Evolutionary conservation across 2,113 vertebrate species (phyloP).

Genomic region (Sceloporus undulatus): DNA sequence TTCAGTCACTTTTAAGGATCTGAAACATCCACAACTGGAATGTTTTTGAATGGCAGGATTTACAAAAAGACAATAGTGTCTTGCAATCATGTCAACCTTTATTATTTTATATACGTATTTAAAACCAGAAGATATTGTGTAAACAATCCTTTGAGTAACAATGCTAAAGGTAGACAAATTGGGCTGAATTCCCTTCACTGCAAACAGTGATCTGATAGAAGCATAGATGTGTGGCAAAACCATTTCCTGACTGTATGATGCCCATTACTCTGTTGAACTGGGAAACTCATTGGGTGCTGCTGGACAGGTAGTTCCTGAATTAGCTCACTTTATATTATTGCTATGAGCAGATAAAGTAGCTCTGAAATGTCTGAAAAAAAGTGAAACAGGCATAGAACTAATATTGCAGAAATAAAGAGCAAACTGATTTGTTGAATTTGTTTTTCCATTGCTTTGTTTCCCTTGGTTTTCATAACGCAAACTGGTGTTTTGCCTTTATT

Average conservation of each 20-base stretch:
- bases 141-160: too few species aligned
- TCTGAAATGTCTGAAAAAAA: not conserved
- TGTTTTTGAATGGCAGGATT: not conserved
- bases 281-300: not conserved
- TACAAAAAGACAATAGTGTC: too few species aligned
- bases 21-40: not conserved
- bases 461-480: not conserved
- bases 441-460: not conserved
- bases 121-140: too few species aligned
- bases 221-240: not conserved
- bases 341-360: not conserved
- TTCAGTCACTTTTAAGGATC: not conserved
- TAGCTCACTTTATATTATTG: not conserved
- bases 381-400: not conserved
- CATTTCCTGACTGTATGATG: not conserved
- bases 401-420: not conserved
- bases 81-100: too few species aligned
- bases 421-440: too few species aligned
- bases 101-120: too few species aligned
- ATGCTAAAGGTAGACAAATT: too few species aligned
- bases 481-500: not conserved
- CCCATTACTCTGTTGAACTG: not conserved
- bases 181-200: not conserved
- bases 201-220: not conserved
- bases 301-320: not conserved